Evolutionary conservation across 2,888 invertebrate genomes (phyloP).

Genomic region (Cerastis leucographa): DNA sequence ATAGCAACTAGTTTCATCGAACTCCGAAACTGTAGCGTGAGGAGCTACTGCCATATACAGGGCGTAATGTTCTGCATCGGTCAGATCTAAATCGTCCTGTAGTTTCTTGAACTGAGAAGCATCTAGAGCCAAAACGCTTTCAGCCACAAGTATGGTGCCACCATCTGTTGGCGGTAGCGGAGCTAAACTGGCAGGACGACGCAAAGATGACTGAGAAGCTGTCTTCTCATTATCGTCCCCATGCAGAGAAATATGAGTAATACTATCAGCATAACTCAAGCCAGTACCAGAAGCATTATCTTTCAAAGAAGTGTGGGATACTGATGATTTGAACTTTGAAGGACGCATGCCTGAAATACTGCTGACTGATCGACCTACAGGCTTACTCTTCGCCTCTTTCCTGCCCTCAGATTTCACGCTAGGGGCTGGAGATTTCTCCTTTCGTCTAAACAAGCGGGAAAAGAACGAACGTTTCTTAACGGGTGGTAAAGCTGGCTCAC

Average conservation of each 20-base stretch:
- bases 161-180: slow-evolving; percentile 89
- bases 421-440: slow-evolving; percentile 86
- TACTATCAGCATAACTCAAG: slow-evolving; percentile 89
- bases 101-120: slow-evolving; percentile 83
- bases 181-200: slow-evolving; percentile 76
- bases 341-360: slow-evolving; percentile 91
- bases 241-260: slow-evolving; percentile 93
- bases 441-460: slow-evolving; percentile 85
- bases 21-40: slow-evolving; percentile 96
- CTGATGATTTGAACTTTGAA: slow-evolving; percentile 84
- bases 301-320: slow-evolving; percentile 85
- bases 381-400: slow-evolving; percentile 80
- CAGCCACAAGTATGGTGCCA: slow-evolving; percentile 91
- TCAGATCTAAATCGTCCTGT: slow-evolving; percentile 92
- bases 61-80: slow-evolving; percentile 97
- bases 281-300: slow-evolving; percentile 84
- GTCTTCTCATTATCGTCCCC: slow-evolving; percentile 87
- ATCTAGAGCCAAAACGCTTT: slow-evolving; percentile 87
- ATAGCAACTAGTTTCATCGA: slow-evolving; percentile 96
- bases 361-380: slow-evolving; percentile 91
- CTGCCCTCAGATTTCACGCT: slow-evolving; percentile 83
- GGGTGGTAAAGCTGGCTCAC: slow-evolving; percentile 86
- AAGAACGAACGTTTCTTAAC: slow-evolving; percentile 88
- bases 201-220: slow-evolving; percentile 79
- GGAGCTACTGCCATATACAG: slow-evolving; percentile 96